phyloP scores from a whole-genome alignment of 1,140 invertebrate species.

The Coptotermes formosanus region DNA sequence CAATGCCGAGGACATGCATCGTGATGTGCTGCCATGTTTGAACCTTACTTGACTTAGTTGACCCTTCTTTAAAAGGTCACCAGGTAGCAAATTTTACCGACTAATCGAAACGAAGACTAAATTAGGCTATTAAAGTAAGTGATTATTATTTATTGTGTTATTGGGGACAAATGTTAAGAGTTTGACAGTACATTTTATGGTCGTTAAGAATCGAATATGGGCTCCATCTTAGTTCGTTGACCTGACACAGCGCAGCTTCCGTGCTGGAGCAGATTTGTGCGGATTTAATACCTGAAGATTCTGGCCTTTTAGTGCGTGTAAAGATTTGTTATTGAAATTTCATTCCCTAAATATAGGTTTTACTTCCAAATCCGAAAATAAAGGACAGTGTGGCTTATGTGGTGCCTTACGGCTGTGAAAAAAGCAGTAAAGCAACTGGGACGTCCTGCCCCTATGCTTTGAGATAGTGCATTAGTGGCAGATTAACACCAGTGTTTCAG shows the following conservation, averaged over 20 bases:
- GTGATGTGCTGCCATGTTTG: not conserved
- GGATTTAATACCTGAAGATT: not conserved
- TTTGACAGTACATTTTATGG: not conserved
- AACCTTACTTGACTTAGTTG: not conserved
- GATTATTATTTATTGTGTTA: not conserved
- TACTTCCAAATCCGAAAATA: too few relatives aligned
- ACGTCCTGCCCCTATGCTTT: too few relatives aligned
- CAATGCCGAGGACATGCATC: not conserved
- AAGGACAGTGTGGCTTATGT: too few relatives aligned
- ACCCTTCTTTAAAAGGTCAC: not conserved
- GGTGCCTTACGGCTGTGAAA: too few relatives aligned
- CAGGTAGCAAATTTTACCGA: not conserved
- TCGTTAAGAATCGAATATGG: not conserved
- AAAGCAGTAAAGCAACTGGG: too few relatives aligned
- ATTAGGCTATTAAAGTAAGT: not conserved
- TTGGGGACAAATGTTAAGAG: not conserved
- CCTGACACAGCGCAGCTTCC: not conserved
- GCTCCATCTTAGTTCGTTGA: constrained; percentile 6
- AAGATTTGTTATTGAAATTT: too few relatives aligned
- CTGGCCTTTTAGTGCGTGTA: too few relatives aligned
- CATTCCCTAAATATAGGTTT: too few relatives aligned
- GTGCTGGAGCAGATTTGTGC: not conserved
- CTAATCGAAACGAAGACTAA: not conserved
- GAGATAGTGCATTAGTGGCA: too few relatives aligned
- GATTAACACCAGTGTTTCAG: too few relatives aligned